A percentile compares a stretch with the other conserved stretches of the same genome.
Conservation (phyloP, 2,888 invertebrate species). For the Tetragonula carbonaria region DNA sequence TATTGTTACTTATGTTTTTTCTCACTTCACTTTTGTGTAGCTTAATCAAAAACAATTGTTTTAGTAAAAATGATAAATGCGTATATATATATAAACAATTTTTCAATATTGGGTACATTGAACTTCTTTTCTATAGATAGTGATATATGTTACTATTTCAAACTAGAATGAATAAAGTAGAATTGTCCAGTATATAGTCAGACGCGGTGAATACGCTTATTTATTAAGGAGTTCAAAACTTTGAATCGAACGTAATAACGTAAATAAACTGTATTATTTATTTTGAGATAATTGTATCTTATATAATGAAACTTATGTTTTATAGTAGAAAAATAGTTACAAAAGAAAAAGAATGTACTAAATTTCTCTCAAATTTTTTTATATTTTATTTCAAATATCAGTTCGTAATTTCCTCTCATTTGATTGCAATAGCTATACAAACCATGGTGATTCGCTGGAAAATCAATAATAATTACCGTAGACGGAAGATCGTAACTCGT, state of each 20-base stretch:
- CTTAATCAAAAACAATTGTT: not conserved
- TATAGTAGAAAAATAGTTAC: not conserved
- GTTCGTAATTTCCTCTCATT: not conserved
- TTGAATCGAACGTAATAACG: not conserved
- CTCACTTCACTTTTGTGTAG: not conserved
- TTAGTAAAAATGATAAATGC: not conserved
- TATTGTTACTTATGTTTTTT: slow-evolving; percentile 13
- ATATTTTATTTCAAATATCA: slow-evolving; percentile 6
- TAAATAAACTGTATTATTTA: not conserved
- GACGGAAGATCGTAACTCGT: slow-evolving; percentile 57
- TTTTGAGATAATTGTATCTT: not conserved
- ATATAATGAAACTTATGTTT: not conserved
- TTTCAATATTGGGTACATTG: not conserved
- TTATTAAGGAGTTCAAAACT: not conserved
- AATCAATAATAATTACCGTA: slow-evolving; percentile 58
- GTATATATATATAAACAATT: not conserved
- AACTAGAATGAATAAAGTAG: slow-evolving; percentile 30
- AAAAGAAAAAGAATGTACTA: no score
- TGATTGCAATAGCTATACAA: slow-evolving; percentile 27
- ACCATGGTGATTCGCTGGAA: slow-evolving; percentile 19
- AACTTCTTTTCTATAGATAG: not conserved
- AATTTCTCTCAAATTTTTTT: not conserved
- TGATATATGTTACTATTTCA: not conserved
- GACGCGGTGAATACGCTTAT: slow-evolving; percentile 16
- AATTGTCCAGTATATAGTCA: slow-evolving; percentile 36